phyloP scores from a whole-genome alignment of 2,797 vertebrate species.

The Atherinosoma microstoma region DNA sequence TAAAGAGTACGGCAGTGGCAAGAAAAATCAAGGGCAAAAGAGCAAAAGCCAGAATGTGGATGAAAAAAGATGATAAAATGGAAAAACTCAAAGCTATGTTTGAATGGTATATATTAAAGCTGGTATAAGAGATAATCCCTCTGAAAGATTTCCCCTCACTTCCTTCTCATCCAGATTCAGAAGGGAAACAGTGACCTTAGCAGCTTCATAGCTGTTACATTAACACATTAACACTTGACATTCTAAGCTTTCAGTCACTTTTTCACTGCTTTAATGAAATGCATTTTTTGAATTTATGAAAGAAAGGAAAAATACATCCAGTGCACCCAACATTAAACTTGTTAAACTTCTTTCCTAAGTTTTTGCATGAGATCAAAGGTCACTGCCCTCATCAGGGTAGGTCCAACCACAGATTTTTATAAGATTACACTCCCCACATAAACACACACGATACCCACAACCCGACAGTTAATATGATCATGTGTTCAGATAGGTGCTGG shows the following conservation, averaged over 20 bases:
- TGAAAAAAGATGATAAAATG: slow-evolving; percentile 27
- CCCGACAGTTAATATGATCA: slow-evolving; percentile 61
- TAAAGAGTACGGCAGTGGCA: slow-evolving; percentile 46
- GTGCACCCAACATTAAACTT: slow-evolving; percentile 9
- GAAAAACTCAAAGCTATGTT: slow-evolving; percentile 28
- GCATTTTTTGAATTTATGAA: slow-evolving; percentile 8
- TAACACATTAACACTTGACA: slow-evolving; percentile 51
- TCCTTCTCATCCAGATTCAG: slow-evolving; percentile 34
- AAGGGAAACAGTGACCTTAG: slow-evolving; percentile 46
- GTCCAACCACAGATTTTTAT: slow-evolving; percentile 39
- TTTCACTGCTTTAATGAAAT: slow-evolving; percentile 48
- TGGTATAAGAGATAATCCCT: slow-evolving; percentile 50
- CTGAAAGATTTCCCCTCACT: slow-evolving; percentile 21
- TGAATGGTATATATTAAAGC: slow-evolving; percentile 37
- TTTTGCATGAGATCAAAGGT: slow-evolving; percentile 47
- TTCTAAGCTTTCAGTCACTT: slow-evolving; percentile 28
- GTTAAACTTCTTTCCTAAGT: slow-evolving; percentile 27
- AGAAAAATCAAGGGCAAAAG: slow-evolving; percentile 39
- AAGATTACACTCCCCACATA: slow-evolving; percentile 25
- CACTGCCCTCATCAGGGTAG: slow-evolving; percentile 32
- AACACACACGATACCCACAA: slow-evolving; percentile 48
- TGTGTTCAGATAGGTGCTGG: slow-evolving; percentile 57
- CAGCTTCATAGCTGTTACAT: slow-evolving; percentile 31
- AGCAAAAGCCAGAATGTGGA: slow-evolving; percentile 21
- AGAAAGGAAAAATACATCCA: slow-evolving; percentile 12